Conservation (phyloP, 2,888 invertebrate species). For the Dicyrtoma fusca region DNA sequence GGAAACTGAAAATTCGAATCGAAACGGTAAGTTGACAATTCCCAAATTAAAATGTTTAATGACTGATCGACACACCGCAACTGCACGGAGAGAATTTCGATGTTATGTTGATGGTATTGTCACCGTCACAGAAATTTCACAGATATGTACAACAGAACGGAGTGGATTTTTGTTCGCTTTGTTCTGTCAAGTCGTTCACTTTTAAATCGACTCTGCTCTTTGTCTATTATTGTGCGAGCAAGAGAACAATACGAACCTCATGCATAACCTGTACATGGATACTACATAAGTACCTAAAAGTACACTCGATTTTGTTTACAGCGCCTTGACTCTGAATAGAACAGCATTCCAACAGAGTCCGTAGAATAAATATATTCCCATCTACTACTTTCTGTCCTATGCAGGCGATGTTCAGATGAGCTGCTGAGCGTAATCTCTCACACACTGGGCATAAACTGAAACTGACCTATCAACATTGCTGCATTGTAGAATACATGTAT, state of each 20-base stretch:
- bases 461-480: constrained; percentile 40
- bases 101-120: constrained; percentile 18
- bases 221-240: constrained; percentile 31
- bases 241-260: constrained; percentile 15
- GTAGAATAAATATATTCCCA: constrained; percentile 23
- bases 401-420: background rate
- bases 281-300: background rate
- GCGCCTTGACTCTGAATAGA: constrained; percentile 29
- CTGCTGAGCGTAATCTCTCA: constrained; percentile 5
- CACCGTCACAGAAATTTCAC: constrained; percentile 22
- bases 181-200: constrained; percentile 27
- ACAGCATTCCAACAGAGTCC: constrained; percentile 33
- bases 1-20: no score
- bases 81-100: background rate
- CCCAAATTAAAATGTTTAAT: constrained; percentile 1
- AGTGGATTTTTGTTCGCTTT: constrained; percentile 8
- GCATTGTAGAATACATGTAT: background rate
- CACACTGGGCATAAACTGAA: constrained; percentile 32
- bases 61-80: constrained; percentile 3
- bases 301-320: constrained; percentile 5
- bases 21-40: no score
- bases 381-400: background rate
- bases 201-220: constrained; percentile 29
- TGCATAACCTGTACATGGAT: constrained; percentile 13
- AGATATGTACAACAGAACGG: background rate